Conservation (phyloP, 2,888 invertebrate genomes). For the Galerucella calmariensis region DNA sequence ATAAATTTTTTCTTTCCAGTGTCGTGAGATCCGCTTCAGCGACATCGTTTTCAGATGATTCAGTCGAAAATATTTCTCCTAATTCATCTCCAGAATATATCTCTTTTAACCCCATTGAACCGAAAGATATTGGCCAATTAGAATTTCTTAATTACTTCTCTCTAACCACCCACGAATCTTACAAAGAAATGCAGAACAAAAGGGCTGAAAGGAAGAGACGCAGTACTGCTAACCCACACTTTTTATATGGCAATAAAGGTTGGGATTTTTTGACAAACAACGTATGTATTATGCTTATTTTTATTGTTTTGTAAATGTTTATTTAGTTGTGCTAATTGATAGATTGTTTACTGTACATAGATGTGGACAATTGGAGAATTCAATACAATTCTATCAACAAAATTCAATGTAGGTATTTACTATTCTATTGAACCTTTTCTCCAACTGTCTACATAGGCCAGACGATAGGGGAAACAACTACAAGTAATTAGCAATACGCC, state of each 20-base stretch:
- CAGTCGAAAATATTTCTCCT: constrained; percentile 55
- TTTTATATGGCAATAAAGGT: constrained; percentile 66
- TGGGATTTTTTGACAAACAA: constrained; percentile 57
- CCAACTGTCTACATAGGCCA: too few species aligned
- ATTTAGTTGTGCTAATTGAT: constrained; percentile 14
- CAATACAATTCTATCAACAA: too few species aligned
- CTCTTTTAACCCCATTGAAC: constrained; percentile 54
- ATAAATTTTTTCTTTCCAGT: constrained; percentile 27
- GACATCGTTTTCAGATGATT: constrained; percentile 61
- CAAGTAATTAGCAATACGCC: too few species aligned
- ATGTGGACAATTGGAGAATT: background rate
- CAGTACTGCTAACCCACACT: constrained; percentile 70
- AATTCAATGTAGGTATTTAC: background rate
- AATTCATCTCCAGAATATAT: constrained; percentile 57
- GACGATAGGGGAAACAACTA: too few species aligned
- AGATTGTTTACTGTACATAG: background rate
- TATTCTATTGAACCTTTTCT: too few species aligned
- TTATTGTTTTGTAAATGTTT: constrained; percentile 14
- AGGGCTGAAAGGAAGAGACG: constrained; percentile 68
- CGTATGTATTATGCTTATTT: constrained; percentile 43
- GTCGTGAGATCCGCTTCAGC: constrained; percentile 54
- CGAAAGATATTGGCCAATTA: constrained; percentile 61
- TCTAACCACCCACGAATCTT: constrained; percentile 66
- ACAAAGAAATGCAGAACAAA: constrained; percentile 67
- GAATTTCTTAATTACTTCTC: constrained; percentile 65